These are phyloP conservation scores for Arizona elegans DNA, from an alignment of 2,113 vertebrate species.

Conservation along the genomic window DNA sequence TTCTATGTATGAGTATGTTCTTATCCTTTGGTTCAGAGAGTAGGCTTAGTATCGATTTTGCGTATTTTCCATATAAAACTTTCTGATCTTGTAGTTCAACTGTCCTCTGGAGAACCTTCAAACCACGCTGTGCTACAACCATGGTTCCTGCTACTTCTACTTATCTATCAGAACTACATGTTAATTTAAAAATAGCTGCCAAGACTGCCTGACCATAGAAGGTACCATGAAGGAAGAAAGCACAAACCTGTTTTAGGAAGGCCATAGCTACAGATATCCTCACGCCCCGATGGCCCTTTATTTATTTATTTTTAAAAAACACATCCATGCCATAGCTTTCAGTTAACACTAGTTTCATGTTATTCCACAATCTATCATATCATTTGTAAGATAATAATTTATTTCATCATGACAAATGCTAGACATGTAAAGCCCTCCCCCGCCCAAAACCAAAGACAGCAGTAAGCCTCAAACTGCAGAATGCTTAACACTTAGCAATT, in stretches of 20 bases:
- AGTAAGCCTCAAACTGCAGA: not conserved
- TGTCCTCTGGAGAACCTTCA: not conserved
- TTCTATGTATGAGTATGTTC: not conserved
- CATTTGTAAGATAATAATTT: not conserved
- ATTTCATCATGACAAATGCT: not conserved
- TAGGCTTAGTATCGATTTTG: not conserved
- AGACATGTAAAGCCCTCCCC: not conserved
- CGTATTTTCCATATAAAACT: not conserved
- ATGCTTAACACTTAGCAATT: not conserved
- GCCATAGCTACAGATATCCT: not conserved
- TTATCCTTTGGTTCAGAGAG: not conserved
- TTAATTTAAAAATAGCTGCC: not conserved
- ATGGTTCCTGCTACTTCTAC: not conserved
- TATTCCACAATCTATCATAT: not conserved
- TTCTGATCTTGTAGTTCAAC: not conserved
- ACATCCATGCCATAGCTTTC: not conserved
- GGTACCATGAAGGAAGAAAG: not conserved
- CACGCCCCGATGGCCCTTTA: not conserved
- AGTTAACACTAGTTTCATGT: not conserved
- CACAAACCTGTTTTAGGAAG: not conserved
- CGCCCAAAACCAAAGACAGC: not conserved
- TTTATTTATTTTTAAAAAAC: not conserved
- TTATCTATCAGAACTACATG: not conserved
- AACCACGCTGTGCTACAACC: too few species aligned
- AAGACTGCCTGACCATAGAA: not conserved